Conservation (phyloP, 2,113 vertebrate species). For the Gopherus flavomarginatus region DNA sequence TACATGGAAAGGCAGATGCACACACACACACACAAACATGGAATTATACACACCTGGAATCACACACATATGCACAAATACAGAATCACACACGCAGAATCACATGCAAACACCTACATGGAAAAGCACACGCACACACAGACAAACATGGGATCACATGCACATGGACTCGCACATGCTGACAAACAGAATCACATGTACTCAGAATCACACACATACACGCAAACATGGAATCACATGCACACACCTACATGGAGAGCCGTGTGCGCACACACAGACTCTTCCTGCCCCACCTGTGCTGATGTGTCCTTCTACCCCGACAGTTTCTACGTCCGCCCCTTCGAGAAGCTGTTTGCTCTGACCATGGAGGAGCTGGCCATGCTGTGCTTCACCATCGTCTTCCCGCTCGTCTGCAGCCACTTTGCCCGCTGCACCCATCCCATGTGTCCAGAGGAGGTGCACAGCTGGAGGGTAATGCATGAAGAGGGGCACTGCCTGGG, state of each 20-base stretch:
- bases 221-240: fast-evolving
- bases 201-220: fast-evolving
- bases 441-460: conserved; percentile 95
- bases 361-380: conserved; percentile 84
- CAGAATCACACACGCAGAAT: not conserved
- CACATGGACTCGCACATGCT: not conserved
- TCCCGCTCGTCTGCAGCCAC: conserved; percentile 86
- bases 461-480: fast-evolving
- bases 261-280: not conserved
- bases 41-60: no score
- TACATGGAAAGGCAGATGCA: no score
- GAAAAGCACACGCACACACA: not conserved
- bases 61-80: not conserved
- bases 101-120: not conserved
- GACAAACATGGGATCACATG: not conserved
- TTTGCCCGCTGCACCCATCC: conserved; percentile 84
- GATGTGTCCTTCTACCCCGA: not conserved
- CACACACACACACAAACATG: fast-evolving
- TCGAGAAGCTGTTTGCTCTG: conserved; percentile 90
- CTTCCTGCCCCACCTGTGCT: not conserved
- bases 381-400: conserved; percentile 87
- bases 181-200: no score
- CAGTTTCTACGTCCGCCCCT: conserved; percentile 86
- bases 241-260: no score
- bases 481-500: fast-evolving